Evolutionary conservation across 2,888 invertebrate genomes (phyloP).

Genomic region (Busseola fusca): DNA sequence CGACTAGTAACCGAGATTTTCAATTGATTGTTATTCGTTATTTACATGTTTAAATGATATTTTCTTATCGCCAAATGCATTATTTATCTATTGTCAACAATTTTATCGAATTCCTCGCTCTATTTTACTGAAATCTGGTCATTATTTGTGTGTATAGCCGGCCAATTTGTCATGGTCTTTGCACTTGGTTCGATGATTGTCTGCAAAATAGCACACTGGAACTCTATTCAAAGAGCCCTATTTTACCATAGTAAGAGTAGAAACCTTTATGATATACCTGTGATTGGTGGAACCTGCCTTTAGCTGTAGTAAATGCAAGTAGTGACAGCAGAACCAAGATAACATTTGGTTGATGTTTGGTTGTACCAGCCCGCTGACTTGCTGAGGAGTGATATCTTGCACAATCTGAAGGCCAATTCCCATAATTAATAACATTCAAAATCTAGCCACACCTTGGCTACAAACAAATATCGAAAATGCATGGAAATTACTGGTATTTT

Average conservation of each 20-base stretch:
- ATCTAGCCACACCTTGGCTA: too few relatives aligned
- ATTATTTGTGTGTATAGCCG: background rate
- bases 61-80: background rate
- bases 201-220: background rate
- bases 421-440: too few relatives aligned
- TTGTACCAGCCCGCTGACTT: background rate
- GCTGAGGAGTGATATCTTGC: background rate
- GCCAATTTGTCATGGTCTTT: slow-evolving; percentile 22
- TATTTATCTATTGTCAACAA: slow-evolving; percentile 1
- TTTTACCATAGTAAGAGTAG: background rate
- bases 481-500: too few relatives aligned
- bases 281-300: background rate
- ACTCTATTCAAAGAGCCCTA: background rate
- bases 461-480: too few relatives aligned
- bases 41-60: background rate
- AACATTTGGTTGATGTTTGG: background rate
- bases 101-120: slow-evolving; percentile 1
- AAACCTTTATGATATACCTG: too few relatives aligned
- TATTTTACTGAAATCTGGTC: background rate
- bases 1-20: background rate
- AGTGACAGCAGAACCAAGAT: background rate
- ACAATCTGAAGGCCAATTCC: too few relatives aligned
- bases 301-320: background rate
- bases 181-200: slow-evolving; percentile 40
- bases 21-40: background rate